These are phyloP conservation scores for Sesia apiformis DNA, from an alignment of 2,888 invertebrate species.

Conservation along the genomic window DNA sequence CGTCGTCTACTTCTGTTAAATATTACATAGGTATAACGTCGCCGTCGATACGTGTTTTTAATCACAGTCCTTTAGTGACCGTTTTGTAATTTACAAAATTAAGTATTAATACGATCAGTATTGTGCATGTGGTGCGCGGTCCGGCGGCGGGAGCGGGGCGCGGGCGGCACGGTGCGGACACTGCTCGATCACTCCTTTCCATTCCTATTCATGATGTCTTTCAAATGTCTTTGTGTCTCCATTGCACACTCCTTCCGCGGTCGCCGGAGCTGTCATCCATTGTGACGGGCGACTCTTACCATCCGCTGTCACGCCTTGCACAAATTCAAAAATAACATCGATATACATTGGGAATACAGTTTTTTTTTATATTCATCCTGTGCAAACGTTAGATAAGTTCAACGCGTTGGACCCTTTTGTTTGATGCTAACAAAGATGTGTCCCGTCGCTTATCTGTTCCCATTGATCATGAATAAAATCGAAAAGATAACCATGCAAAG, in stretches of 20 bases:
- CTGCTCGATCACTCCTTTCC: constrained; percentile 68
- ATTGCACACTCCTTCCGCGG: constrained; percentile 46
- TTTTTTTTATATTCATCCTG: constrained; percentile 55
- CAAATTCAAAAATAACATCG: constrained; percentile 73
- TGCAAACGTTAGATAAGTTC: constrained; percentile 67
- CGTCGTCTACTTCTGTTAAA: too few relatives aligned
- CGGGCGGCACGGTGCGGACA: constrained; percentile 25
- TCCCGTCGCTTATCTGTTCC: constrained; percentile 54
- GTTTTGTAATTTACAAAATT: constrained; percentile 14
- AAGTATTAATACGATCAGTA: constrained; percentile 40
- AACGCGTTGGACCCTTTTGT: constrained; percentile 57
- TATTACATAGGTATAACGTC: too few relatives aligned
- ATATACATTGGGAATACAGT: constrained; percentile 44
- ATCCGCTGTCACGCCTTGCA: constrained; percentile 72
- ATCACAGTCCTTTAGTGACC: too few relatives aligned
- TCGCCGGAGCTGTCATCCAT: constrained; percentile 58
- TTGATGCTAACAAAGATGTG: constrained; percentile 64
- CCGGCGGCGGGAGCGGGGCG: constrained; percentile 9
- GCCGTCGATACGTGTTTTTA: too few relatives aligned
- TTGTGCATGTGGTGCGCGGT: constrained; percentile 14
- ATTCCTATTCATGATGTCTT: constrained; percentile 65
- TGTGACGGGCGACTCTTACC: constrained; percentile 46
- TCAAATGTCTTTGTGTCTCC: constrained; percentile 56
- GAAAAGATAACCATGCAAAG: neutral
- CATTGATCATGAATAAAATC: constrained; percentile 28